phyloP scores from a whole-genome alignment of 2,113 vertebrate species.

The Trichomycterus rosablanca region DNA sequence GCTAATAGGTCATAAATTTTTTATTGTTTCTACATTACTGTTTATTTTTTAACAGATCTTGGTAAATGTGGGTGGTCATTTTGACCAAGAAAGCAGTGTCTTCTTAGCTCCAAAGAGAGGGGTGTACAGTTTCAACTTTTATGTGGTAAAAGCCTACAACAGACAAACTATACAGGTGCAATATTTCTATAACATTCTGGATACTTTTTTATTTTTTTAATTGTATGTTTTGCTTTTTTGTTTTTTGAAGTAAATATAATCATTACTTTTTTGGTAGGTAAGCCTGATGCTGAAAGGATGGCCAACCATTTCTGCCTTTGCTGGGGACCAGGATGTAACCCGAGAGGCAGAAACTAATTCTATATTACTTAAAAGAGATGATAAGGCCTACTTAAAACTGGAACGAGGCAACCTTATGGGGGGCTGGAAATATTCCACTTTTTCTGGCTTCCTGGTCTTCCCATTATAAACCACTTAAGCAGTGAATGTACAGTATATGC shows the following conservation, averaged over 20 bases:
- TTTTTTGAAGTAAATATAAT: too few relatives aligned
- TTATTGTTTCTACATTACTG: not conserved
- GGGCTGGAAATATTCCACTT: slow-evolving; percentile 86
- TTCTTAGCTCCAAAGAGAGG: slow-evolving; percentile 79
- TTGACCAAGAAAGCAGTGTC: slow-evolving; percentile 78
- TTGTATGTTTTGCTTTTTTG: not conserved
- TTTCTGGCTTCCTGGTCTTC: slow-evolving; percentile 84
- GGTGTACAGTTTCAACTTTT: slow-evolving; percentile 85
- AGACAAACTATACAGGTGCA: slow-evolving; percentile 82
- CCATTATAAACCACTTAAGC: slow-evolving; percentile 64
- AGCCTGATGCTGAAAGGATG: slow-evolving; percentile 83
- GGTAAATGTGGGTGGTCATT: slow-evolving; percentile 79
- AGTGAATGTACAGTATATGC: too few relatives aligned
- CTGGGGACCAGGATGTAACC: slow-evolving; percentile 83
- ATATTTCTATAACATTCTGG: not conserved
- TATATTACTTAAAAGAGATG: slow-evolving; percentile 79
- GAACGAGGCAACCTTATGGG: slow-evolving; percentile 82
- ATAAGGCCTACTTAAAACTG: slow-evolving; percentile 80
- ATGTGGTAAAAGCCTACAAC: slow-evolving; percentile 86
- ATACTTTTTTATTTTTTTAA: not conserved
- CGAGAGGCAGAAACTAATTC: slow-evolving; percentile 82
- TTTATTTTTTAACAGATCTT: slow-evolving; percentile 64
- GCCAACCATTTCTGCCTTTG: slow-evolving; percentile 83
- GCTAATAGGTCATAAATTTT: not conserved
- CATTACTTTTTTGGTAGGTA: slow-evolving; percentile 66